Conservation (phyloP, 92 coral and sea anemone species). For the Epizoanthus rinbou region DNA sequence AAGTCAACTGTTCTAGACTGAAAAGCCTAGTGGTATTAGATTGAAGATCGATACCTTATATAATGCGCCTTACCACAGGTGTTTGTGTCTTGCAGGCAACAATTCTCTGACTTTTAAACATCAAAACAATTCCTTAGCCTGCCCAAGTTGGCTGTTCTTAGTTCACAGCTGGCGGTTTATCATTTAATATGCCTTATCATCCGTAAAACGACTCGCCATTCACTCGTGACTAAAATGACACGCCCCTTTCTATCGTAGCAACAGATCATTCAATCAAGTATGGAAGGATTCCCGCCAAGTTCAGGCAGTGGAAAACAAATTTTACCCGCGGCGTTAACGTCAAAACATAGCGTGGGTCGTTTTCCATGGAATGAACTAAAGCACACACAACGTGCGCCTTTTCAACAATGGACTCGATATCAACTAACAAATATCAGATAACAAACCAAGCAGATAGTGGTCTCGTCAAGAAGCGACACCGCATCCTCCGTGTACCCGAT, state of each 20-base stretch:
- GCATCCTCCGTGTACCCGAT: too few species aligned
- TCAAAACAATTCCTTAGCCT: background rate
- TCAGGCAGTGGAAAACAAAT: background rate
- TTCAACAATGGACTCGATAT: constrained; percentile 10
- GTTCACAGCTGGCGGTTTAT: background rate
- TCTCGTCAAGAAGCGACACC: constrained; percentile 4
- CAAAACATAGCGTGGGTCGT: constrained; percentile 8
- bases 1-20: too few species aligned
- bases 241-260: constrained; percentile 4
- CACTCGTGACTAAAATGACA: background rate
- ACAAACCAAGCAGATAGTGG: background rate
- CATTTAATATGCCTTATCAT: background rate
- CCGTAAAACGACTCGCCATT: background rate
- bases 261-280: background rate
- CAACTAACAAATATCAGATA: background rate
- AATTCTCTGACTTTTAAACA: background rate
- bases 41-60: too few species aligned
- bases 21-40: too few species aligned
- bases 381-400: background rate
- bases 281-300: constrained; percentile 15
- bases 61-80: too few species aligned
- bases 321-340: background rate
- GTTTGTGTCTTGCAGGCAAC: constrained; percentile 4
- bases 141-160: background rate
- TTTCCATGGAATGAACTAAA: background rate